phyloP scores from a whole-genome alignment of 2,113 vertebrate species.

The Australoheros scitulus region DNA sequence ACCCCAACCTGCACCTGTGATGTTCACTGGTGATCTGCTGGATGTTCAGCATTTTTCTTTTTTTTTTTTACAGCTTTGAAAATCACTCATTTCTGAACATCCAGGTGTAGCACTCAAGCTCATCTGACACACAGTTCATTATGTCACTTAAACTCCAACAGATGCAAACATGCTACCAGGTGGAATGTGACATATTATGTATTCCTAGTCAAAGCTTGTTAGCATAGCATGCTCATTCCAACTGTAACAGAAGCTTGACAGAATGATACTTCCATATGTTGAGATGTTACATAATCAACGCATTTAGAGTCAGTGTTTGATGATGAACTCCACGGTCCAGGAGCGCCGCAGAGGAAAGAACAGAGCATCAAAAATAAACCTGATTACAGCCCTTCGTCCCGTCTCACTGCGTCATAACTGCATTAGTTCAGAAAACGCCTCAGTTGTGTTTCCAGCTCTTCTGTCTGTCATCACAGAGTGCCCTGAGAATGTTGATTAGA shows the following conservation, averaged over 20 bases:
- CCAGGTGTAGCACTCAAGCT: too few relatives aligned
- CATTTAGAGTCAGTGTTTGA: background rate
- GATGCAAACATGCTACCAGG: background rate
- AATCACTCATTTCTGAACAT: too few relatives aligned
- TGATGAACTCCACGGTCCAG: background rate
- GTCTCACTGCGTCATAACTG: background rate
- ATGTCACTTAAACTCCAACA: background rate
- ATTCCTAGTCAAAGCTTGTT: background rate
- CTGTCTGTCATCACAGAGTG: slow-evolving; percentile 49
- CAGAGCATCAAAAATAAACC: slow-evolving; percentile 5
- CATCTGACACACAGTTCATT: background rate
- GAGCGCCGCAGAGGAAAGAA: background rate
- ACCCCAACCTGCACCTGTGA: too few relatives aligned
- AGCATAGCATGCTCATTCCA: background rate
- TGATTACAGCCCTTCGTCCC: background rate
- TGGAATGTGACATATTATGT: background rate
- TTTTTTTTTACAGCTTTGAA: too few relatives aligned
- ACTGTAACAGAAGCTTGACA: background rate
- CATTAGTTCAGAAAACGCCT: slow-evolving; percentile 16
- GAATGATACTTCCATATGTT: background rate
- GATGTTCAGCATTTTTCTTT: too few relatives aligned
- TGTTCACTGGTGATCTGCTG: too few relatives aligned
- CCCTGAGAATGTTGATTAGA: slow-evolving; percentile 70
- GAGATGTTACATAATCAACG: background rate
- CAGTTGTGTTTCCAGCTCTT: slow-evolving; percentile 20